Conservation (phyloP, 2,888 invertebrate species). For the Sminthurides aquaticus region DNA sequence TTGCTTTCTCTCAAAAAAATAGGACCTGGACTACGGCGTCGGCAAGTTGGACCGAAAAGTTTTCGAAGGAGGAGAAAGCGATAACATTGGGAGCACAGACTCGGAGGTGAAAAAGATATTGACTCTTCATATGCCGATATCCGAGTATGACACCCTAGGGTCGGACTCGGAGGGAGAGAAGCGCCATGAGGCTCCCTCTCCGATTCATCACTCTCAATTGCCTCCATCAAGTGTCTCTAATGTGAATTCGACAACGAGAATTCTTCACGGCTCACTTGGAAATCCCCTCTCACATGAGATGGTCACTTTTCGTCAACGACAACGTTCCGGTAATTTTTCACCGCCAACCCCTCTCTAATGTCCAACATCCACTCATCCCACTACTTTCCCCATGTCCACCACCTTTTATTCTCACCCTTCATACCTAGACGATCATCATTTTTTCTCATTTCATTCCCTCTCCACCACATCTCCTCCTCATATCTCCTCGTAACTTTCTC, state of each 20-base stretch:
- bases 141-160: conserved; percentile 60
- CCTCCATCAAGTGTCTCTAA: conserved; percentile 3
- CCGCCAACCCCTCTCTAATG: conserved; percentile 10
- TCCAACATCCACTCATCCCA: conserved; percentile 13
- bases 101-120: conserved; percentile 88
- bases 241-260: conserved; percentile 2
- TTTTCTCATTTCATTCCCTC: too few species aligned
- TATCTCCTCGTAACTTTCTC: too few species aligned
- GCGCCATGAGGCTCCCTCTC: conserved; percentile 42
- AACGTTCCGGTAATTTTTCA: conserved; percentile 22
- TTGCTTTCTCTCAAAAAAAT: too few species aligned
- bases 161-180: conserved; percentile 64
- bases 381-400: background rate
- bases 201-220: conserved; percentile 8
- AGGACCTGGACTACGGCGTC: too few species aligned
- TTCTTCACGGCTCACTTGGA: background rate
- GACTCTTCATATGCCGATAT: conserved; percentile 80
- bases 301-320: conserved; percentile 41
- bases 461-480: too few species aligned
- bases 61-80: conserved; percentile 48
- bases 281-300: conserved; percentile 30
- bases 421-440: background rate
- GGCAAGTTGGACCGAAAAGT: conserved; percentile 15
- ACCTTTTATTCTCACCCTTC: background rate
- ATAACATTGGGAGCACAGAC: conserved; percentile 91